Evolutionary conservation across 2,113 vertebrate species (phyloP), one percentile per base, ranked within the genome.

Genomic region (Spheniscus mendiculus): DNA sequence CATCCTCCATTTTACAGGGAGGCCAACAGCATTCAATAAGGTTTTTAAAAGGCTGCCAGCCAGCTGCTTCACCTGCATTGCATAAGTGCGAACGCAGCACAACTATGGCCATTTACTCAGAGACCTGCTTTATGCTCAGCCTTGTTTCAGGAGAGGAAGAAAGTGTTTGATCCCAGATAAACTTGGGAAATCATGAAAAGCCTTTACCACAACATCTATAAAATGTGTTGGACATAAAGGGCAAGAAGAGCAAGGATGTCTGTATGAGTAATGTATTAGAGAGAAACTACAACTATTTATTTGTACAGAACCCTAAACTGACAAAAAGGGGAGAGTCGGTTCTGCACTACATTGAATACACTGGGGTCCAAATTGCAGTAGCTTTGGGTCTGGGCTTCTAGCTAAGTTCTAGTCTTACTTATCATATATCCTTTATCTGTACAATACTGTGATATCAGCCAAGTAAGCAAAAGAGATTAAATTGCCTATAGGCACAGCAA

Each of bases 241-340:
- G 5, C 29, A 88, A 74, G 40, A 87, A 71, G 11, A 86, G 30
- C 23, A 62, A 86, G 11, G 2, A 23, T 36, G 7, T 0, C 13
- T 61, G 13, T 42, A 10, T 67, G 67, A 83, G 25, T 52, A 36
- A 27, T 15, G 5, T 18, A 34, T 42, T 58, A 78, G 14, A 78
- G 11, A 38, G 67, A 87, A 89, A 70, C 16, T 16, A 21, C 40
- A 78, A 53, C 13, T 25, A 18, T 30, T 83, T 61, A 53, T 83
- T 73, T 62, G 6, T 49, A 50, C 29, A 45, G 55, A 87, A 66
- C 3, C 29, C 8, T 83, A 69, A 72, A 58, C 12, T 20, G 5
- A 38, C 45, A 45, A 63, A 55, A 9, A 45, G 4, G 7, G 5
- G 15, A 18, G 67, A 70, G 11, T 23, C 0, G 0, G 5, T 50